A percentile compares a stretch with the other conserved stretches of the same genome.
Conservation (phyloP, 1,140 invertebrate species). For the Caenorhabditis tropicalis region DNA sequence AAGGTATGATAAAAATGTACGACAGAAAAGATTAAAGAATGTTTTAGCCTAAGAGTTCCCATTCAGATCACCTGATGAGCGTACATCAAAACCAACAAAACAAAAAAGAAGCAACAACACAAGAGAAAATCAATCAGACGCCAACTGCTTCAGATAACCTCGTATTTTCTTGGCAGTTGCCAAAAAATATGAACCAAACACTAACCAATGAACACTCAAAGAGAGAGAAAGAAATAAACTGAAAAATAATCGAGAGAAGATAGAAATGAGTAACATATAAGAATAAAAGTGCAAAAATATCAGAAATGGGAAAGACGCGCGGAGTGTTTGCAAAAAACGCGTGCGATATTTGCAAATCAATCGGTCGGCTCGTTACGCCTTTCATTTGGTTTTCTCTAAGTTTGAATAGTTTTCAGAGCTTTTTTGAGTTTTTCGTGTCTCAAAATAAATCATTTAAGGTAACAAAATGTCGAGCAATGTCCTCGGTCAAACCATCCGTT, state of each 20-base stretch:
- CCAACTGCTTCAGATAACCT: neutral
- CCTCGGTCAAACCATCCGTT: constrained; percentile 4
- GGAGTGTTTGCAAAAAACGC: neutral
- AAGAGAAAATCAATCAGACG: constrained; percentile 20
- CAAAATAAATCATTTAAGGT: neutral
- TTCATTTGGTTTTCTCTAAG: neutral
- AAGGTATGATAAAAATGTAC: too few species aligned
- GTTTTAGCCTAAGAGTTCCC: neutral
- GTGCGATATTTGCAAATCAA: constrained; percentile 16
- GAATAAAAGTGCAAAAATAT: neutral
- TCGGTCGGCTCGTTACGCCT: constrained; percentile 33
- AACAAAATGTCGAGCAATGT: constrained; percentile 33
- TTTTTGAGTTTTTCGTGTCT: neutral
- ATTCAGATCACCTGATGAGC: constrained; percentile 14
- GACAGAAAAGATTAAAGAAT: too few species aligned
- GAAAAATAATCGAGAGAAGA: neutral
- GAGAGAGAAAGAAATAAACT: neutral
- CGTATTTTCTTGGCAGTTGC: neutral
- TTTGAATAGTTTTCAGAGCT: neutral
- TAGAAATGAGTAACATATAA: neutral
- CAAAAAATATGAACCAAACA: neutral
- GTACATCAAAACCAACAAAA: neutral
- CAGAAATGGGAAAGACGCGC: neutral
- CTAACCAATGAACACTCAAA: constrained; percentile 24
- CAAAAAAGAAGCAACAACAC: neutral